A percentile compares a stretch with the other conserved stretches of the same genome.
Conservation (phyloP, 2,888 invertebrate genomes). For the Tachina grossa region DNA sequence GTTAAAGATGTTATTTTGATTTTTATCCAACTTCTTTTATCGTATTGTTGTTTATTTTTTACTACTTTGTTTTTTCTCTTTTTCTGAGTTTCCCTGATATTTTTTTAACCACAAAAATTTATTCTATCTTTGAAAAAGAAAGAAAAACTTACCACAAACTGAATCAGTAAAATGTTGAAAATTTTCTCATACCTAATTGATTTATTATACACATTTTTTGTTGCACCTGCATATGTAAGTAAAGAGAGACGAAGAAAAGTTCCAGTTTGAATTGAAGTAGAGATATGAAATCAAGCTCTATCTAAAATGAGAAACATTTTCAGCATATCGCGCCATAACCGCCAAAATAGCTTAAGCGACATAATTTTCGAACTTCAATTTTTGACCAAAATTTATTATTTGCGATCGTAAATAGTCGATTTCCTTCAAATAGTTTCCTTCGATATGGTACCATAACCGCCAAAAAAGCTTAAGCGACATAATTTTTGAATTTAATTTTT, state of each 20-base stretch:
- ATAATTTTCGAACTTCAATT: no score
- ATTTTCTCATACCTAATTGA: constrained; percentile 32
- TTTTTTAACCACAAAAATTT: constrained; percentile 33
- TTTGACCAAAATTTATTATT: no score
- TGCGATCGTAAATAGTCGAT: no score
- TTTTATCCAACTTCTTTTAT: background rate
- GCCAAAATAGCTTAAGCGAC: no score
- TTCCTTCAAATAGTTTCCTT: no score
- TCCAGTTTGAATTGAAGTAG: background rate
- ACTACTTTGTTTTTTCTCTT: background rate
- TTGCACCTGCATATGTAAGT: background rate
- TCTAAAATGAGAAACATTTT: no score
- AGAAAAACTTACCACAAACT: constrained; percentile 27
- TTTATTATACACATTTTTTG: background rate
- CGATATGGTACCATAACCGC: no score
- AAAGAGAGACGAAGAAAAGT: background rate
- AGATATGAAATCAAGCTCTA: background rate
- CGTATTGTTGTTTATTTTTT: constrained; percentile 15
- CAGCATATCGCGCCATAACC: no score
- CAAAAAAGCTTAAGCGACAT: no score
- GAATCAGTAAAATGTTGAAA: constrained; percentile 21
- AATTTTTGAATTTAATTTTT: no score
- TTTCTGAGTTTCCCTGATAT: background rate
- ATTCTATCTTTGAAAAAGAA: constrained; percentile 21
- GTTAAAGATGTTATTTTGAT: background rate